Evolutionary conservation across 23 tunicate species (phyloP).

Genomic region (Halocynthia roretzi): DNA sequence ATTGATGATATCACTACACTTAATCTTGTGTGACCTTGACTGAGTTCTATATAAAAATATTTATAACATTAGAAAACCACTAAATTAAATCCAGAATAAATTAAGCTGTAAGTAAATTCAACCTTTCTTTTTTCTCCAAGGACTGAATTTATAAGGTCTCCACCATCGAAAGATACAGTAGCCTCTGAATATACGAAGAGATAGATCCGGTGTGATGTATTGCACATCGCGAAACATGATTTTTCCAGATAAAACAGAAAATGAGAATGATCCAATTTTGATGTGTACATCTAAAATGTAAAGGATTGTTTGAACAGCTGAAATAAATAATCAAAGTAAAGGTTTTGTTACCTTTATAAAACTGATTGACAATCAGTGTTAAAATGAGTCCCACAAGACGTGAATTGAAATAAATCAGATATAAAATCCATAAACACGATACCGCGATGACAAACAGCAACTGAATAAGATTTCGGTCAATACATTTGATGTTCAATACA

Average conservation of each 20-base stretch:
- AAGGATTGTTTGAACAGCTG: neutral
- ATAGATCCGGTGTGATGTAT: conserved; percentile 56
- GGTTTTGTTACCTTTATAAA: conserved; percentile 41
- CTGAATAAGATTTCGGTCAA: conserved; percentile 36
- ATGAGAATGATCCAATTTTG: conserved; percentile 64
- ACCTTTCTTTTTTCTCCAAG: conserved; percentile 66
- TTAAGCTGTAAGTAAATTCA: neutral
- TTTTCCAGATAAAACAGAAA: conserved; percentile 80
- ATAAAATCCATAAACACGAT: conserved; percentile 63
- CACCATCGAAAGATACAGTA: conserved; percentile 93
- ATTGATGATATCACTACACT: conserved; percentile 44
- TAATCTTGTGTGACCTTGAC: conserved; percentile 70
- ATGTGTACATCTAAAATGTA: conserved; percentile 55
- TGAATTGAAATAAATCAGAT: conserved; percentile 74
- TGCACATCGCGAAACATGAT: conserved; percentile 86
- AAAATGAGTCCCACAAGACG: conserved; percentile 66
- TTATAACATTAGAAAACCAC: neutral
- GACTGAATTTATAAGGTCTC: conserved; percentile 57
- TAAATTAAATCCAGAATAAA: neutral
- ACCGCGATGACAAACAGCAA: conserved; percentile 42
- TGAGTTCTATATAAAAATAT: conserved; percentile 41
- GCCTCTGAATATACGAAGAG: conserved; percentile 71
- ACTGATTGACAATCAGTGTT: conserved; percentile 48
- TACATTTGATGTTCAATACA: conserved; percentile 47
- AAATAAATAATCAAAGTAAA: neutral